These are phyloP conservation scores for Meleagris gallopavo DNA, from an alignment of 2,113 vertebrate genomes.

Conservation along the genomic window DNA sequence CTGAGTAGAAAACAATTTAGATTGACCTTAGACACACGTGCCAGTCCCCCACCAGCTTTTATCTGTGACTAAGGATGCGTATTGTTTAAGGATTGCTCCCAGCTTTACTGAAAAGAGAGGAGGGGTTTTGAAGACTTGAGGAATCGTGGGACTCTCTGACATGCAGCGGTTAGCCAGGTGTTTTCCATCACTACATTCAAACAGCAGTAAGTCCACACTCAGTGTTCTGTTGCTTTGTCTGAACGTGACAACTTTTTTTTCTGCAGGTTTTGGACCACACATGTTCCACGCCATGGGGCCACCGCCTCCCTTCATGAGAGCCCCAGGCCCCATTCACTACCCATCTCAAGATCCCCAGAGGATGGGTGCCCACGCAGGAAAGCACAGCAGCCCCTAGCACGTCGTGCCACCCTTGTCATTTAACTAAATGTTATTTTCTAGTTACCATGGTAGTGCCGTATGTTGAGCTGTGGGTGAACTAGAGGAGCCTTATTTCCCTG, in stretches of 20 bases:
- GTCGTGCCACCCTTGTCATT: neutral
- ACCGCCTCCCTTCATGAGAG: constrained; percentile 91
- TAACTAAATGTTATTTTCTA: constrained; percentile 64
- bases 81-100: neutral
- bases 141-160: neutral
- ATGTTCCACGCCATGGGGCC: constrained; percentile 91
- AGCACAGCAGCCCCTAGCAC: constrained; percentile 85
- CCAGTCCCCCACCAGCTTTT: neutral
- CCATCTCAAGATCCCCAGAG: constrained; percentile 96
- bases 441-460: constrained; percentile 74
- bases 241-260: constrained; percentile 17
- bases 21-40: neutral
- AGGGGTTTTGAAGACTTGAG: neutral
- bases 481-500: constrained; percentile 64
- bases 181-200: neutral
- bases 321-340: constrained; percentile 94
- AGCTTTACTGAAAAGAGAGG: neutral
- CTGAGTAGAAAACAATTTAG: neutral
- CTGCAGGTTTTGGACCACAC: constrained; percentile 89
- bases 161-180: neutral
- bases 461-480: constrained; percentile 69
- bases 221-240: neutral
- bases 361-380: constrained; percentile 92
- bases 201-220: neutral
- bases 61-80: neutral